Conservation (phyloP, 2,113 vertebrate species). For the Oxyruncus cristatus region DNA sequence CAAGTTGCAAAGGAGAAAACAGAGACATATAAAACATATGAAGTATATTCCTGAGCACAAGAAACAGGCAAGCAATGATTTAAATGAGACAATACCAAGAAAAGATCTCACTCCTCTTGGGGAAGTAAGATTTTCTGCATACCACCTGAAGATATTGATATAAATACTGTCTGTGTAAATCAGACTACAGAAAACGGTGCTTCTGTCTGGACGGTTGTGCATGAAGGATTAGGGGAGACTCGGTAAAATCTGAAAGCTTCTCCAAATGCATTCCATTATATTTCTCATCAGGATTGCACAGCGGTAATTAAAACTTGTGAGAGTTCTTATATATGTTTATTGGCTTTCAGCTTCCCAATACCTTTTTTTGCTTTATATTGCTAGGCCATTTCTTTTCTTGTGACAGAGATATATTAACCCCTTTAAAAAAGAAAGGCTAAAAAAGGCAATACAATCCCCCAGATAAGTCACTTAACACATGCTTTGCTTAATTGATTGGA, state of each 20-base stretch:
- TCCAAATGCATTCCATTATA: neutral
- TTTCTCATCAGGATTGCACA: neutral
- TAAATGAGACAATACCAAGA: neutral
- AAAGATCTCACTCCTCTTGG: neutral
- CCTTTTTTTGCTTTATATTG: neutral
- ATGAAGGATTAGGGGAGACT: neutral
- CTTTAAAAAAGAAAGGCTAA: neutral
- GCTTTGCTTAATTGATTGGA: conserved; percentile 4
- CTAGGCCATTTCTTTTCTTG: neutral
- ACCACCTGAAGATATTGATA: neutral
- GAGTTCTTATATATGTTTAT: neutral
- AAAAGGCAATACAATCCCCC: neutral
- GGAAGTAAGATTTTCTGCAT: neutral
- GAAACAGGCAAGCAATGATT: neutral
- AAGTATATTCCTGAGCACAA: neutral
- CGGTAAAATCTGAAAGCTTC: neutral
- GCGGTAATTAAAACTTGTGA: conserved; percentile 22
- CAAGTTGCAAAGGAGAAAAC: neutral
- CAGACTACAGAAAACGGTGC: neutral
- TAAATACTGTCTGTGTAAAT: neutral
- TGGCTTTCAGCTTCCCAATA: neutral
- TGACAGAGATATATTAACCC: neutral
- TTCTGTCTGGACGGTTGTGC: neutral
- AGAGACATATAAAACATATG: neutral
- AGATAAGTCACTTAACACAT: neutral